A percentile compares a stretch with the other conserved stretches of the same genome.
phyloP scores from a whole-genome alignment of 2,888 invertebrate genomes.

The Drosophila flavopinicola region DNA sequence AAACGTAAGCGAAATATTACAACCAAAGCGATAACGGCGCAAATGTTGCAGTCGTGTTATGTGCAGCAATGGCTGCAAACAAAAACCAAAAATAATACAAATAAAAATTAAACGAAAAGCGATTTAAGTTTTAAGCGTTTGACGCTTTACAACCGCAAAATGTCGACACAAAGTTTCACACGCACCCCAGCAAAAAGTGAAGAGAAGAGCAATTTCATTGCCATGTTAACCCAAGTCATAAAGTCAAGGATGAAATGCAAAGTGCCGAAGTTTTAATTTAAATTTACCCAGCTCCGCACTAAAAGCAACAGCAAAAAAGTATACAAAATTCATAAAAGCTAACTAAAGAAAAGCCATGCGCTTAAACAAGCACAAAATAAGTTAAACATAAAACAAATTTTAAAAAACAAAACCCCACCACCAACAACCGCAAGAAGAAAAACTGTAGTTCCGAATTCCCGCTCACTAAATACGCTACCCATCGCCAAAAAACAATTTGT shows the following conservation, averaged over 20 bases:
- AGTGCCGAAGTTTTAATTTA: constrained; percentile 78
- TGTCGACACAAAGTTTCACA: constrained; percentile 73
- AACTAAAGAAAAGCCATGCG: constrained; percentile 20
- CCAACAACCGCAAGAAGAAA: background rate
- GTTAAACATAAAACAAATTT: background rate
- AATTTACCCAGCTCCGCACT: constrained; percentile 59
- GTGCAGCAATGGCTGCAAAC: constrained; percentile 19
- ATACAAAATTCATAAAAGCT: constrained; percentile 8
- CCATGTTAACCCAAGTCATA: constrained; percentile 70
- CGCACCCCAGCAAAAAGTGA: constrained; percentile 37
- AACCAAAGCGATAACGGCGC: constrained; percentile 59
- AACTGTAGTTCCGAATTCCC: background rate
- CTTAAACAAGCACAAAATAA: constrained; percentile 1
- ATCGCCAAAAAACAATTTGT: background rate
- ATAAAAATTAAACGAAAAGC: constrained; percentile 39
- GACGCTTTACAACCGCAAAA: constrained; percentile 78
- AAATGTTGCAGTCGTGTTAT: constrained; percentile 39
- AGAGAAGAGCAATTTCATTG: constrained; percentile 54
- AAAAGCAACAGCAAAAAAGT: constrained; percentile 25
- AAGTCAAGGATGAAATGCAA: constrained; percentile 76
- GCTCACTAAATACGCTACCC: background rate
- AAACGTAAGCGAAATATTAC: constrained; percentile 11
- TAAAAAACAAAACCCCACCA: background rate
- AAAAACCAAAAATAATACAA: constrained; percentile 19
- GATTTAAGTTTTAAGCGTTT: constrained; percentile 79